Percentiles rank a stretch among this genome's conserved stretches.
phyloP scores from a whole-genome alignment of 2,797 vertebrate species.

The Esox lucius region DNA sequence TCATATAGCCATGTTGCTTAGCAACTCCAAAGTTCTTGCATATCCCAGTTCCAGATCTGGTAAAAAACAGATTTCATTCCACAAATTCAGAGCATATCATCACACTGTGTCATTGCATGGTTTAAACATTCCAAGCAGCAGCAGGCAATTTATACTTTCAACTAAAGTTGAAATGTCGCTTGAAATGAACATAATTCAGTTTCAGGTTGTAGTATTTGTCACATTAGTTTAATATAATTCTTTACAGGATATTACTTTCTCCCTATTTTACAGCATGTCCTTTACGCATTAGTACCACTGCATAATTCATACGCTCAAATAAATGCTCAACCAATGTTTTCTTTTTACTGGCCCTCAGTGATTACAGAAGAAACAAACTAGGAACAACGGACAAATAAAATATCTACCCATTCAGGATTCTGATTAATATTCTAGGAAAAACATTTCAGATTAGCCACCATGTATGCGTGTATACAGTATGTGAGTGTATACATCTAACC shows the following conservation, averaged over 20 bases:
- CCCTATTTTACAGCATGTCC: not conserved
- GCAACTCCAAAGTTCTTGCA: not conserved
- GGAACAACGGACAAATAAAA: not conserved
- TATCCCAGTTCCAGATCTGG: not conserved
- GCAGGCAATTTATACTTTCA: not conserved
- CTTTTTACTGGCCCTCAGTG: not conserved
- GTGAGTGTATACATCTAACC: slow-evolving; percentile 53
- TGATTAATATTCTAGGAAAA: not conserved
- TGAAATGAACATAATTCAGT: not conserved
- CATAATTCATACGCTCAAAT: not conserved
- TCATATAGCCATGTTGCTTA: not conserved
- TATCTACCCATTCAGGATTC: not conserved
- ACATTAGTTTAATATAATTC: not conserved
- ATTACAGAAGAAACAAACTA: not conserved
- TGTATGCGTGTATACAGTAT: not conserved
- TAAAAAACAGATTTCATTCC: not conserved
- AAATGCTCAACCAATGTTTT: not conserved
- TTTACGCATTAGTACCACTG: not conserved
- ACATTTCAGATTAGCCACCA: not conserved
- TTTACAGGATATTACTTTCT: not conserved
- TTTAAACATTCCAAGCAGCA: not conserved
- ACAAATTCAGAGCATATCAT: not conserved
- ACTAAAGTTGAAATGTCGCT: not conserved
- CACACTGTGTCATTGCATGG: not conserved
- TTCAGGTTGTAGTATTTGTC: not conserved